Evolutionary conservation across 35 echinoderm and acorn worm genomes (phyloP).

Genomic region (Ophioderma brevispina): DNA sequence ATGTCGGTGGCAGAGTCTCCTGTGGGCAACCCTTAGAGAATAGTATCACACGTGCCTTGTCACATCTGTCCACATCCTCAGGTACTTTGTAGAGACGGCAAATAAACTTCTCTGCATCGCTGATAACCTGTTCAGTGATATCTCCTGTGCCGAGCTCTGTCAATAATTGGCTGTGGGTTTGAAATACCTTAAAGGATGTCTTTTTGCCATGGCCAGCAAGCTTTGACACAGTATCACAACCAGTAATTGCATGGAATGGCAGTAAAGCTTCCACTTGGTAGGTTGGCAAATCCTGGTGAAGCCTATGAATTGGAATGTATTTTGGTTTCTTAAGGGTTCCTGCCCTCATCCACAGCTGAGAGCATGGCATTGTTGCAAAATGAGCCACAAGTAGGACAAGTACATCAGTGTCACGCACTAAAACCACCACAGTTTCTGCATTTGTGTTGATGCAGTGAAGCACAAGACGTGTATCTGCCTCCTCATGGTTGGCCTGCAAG

Average conservation of each 20-base stretch:
- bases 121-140: neutral
- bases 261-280: neutral
- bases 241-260: neutral
- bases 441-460: slow-evolving; percentile 8
- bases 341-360: slow-evolving; percentile 13
- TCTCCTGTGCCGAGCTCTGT: neutral
- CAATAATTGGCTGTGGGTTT: neutral
- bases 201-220: slow-evolving; percentile 9
- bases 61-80: slow-evolving; percentile 13
- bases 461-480: slow-evolving; percentile 16
- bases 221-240: slow-evolving; percentile 12
- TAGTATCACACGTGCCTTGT: slow-evolving; percentile 17
- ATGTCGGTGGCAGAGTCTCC: slow-evolving; percentile 2
- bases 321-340: neutral
- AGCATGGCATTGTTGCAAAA: neutral
- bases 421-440: slow-evolving; percentile 11
- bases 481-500: slow-evolving; percentile 20
- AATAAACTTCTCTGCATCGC: slow-evolving; percentile 1
- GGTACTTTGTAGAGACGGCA: neutral
- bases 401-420: slow-evolving; percentile 25
- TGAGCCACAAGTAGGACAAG: slow-evolving; percentile 11
- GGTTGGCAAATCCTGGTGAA: neutral
- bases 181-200: slow-evolving; percentile 7
- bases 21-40: slow-evolving; percentile 11
- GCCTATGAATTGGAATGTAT: neutral